A percentile compares a stretch with the other conserved stretches of the same genome.
phyloP scores from a whole-genome alignment of 1,140 invertebrate species.

The Goniozus legneri region DNA sequence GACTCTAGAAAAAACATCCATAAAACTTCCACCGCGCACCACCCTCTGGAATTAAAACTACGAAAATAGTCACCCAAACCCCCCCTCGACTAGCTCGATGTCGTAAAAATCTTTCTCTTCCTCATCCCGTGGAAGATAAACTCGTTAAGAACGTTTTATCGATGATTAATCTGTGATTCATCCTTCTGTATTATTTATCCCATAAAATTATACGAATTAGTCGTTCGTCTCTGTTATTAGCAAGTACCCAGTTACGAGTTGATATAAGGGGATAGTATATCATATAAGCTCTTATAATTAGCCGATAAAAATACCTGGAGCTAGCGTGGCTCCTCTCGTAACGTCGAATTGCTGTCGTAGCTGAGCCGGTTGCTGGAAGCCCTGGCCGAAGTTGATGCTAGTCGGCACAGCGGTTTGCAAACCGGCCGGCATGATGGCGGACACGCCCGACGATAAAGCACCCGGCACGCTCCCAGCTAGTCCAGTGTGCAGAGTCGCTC shows the following conservation, averaged over 20 bases:
- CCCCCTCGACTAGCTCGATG: too few relatives aligned
- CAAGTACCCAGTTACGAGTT: too few relatives aligned
- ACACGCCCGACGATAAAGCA: conserved; percentile 12
- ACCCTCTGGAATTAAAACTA: too few relatives aligned
- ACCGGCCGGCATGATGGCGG: conserved; percentile 13
- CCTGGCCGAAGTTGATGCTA: conserved; percentile 21
- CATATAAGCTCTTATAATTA: neutral
- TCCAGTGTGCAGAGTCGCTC: neutral
- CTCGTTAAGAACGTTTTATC: too few relatives aligned
- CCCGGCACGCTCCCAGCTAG: conserved; percentile 4
- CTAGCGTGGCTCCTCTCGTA: conserved; percentile 15
- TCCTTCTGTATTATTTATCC: neutral
- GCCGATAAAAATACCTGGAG: conserved; percentile 22
- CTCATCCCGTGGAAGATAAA: too few relatives aligned
- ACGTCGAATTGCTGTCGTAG: conserved; percentile 11
- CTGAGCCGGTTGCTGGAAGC: conserved; percentile 20
- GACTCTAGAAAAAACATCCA: too few relatives aligned
- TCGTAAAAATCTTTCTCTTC: too few relatives aligned
- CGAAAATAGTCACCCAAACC: too few relatives aligned
- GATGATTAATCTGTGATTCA: neutral
- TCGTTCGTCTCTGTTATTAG: too few relatives aligned
- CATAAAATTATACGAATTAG: neutral
- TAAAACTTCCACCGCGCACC: too few relatives aligned
- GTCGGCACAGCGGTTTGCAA: conserved; percentile 14
- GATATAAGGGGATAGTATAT: too few relatives aligned